Evolutionary conservation across 92 coral and sea anemone genomes (phyloP), one percentile per base, ranked within the genome.

Genomic region (Phenganax stokvisi): DNA sequence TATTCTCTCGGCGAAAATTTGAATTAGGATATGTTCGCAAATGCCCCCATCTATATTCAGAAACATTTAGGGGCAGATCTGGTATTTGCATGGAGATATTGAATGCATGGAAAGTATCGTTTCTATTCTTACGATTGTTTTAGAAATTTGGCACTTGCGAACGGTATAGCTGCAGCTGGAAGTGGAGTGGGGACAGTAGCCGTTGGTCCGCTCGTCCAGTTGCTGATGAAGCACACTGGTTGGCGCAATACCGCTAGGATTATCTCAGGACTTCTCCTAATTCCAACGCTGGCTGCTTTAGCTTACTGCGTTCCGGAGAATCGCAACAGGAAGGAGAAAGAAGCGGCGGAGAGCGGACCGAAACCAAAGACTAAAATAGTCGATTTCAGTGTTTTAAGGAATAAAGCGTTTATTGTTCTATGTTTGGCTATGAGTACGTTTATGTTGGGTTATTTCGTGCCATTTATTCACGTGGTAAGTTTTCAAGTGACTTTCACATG

Each of bases 131-230:
- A 6, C 55, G 12, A 5, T n/a, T 76, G 16, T 84, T 80, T 17
- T 84, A 93, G 97, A 69, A 94, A 92, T 56, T 86, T 93, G 66
- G 85, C 96, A 75, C 78, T 93, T 25, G 89, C 97, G 37, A 93
- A 93, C 85, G 97, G 97, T 13, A 83, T 93, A 54, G 97, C 90
- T 0, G 92, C 96, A 57, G 96, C 97, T 29, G 97, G 97, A 12
- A 93, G 97, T 89, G 97, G 97, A 52, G 75, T 93, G 51, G 97
- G 97, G 17, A 93, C 97, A 7, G 87, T 91, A 27, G 96, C 96
- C 57, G 86, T 93, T 81, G 97, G 97, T 10, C 97, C 96, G 53
- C 84, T 93, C 25, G 85, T 93, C 84, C 92, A 86, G 53, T 69
- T 89, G 54, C 77, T 85, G n/a, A 87, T 93, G 56, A 77, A 85